Conservation (phyloP, 2,797 vertebrate genomes). For the Gymnothorax reevesii region DNA sequence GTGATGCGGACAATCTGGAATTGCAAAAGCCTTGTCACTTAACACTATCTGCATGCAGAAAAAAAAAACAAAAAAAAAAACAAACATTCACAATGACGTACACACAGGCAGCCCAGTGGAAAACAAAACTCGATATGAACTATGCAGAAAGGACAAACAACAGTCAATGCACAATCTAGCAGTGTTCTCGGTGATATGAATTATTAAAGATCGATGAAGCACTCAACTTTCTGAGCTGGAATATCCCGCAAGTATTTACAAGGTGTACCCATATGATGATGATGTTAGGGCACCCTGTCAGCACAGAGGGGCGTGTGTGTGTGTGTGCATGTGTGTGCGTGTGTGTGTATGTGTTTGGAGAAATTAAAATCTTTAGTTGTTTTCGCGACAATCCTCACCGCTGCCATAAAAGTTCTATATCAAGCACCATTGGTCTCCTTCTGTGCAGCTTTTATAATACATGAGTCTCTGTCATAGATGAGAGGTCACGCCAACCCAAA, state of each 20-base stretch:
- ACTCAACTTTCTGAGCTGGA: conserved; percentile 51
- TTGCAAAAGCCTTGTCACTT: conserved; percentile 46
- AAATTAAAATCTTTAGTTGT: neutral
- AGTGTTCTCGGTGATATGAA: conserved; percentile 71
- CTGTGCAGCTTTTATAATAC: neutral
- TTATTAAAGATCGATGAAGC: conserved; percentile 72
- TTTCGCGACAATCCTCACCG: conserved; percentile 8
- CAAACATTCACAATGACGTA: neutral
- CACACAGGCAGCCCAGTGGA: conserved; percentile 43
- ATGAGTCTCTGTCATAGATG: neutral
- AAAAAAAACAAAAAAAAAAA: conserved; percentile 10
- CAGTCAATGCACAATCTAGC: conserved; percentile 66
- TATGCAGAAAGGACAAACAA: conserved; percentile 64
- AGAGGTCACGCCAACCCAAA: neutral
- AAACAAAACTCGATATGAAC: conserved; percentile 66
- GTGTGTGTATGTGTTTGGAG: neutral
- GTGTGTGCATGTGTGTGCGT: too few relatives aligned
- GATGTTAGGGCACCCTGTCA: too few relatives aligned
- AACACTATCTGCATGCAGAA: neutral
- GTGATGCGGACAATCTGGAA: conserved; percentile 59
- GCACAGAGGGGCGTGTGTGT: too few relatives aligned
- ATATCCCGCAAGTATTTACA: too few relatives aligned
- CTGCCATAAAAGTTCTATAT: neutral
- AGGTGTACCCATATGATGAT: too few relatives aligned
- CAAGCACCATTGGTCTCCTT: neutral